A percentile compares a stretch with the other conserved stretches of the same genome.
Conservation (phyloP, 2,888 invertebrate genomes). For the Dilophus febrilis region DNA sequence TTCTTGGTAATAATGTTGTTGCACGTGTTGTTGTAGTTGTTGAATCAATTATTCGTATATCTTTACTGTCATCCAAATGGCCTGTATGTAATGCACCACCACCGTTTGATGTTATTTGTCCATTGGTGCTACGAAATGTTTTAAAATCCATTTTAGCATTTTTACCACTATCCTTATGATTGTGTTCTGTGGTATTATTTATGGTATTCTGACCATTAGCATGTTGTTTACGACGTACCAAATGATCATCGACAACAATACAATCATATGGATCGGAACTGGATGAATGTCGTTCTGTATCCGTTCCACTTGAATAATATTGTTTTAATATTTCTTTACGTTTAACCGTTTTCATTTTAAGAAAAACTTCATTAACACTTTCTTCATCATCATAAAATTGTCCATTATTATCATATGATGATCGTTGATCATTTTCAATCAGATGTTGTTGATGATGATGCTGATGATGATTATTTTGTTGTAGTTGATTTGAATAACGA, state of each 20-base stretch:
- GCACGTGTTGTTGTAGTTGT: slow-evolving; percentile 20
- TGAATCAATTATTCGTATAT: slow-evolving; percentile 21
- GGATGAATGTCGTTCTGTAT: slow-evolving; percentile 47
- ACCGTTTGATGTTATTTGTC: slow-evolving; percentile 22
- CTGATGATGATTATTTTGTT: not conserved
- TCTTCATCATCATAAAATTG: slow-evolving; percentile 32
- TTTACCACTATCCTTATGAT: slow-evolving; percentile 29
- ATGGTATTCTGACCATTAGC: too few species aligned
- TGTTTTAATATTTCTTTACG: slow-evolving; percentile 55
- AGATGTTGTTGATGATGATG: not conserved
- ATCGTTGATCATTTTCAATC: not conserved
- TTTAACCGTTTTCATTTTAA: slow-evolving; percentile 51
- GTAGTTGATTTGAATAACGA: too few species aligned
- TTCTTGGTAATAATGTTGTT: slow-evolving; percentile 41
- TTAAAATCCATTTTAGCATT: slow-evolving; percentile 31
- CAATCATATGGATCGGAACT: slow-evolving; percentile 64
- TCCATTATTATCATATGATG: too few species aligned
- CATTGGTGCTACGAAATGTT: slow-evolving; percentile 26
- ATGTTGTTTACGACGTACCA: slow-evolving; percentile 20
- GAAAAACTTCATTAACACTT: slow-evolving; percentile 40
- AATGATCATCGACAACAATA: slow-evolving; percentile 68
- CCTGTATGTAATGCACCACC: slow-evolving; percentile 33
- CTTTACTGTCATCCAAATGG: slow-evolving; percentile 16
- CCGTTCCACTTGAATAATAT: slow-evolving; percentile 43
- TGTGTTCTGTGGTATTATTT: slow-evolving; percentile 20